These are phyloP conservation scores for Drosophila quasianomalipes DNA, from an alignment of 2,888 invertebrate species.

Conservation along the genomic window DNA sequence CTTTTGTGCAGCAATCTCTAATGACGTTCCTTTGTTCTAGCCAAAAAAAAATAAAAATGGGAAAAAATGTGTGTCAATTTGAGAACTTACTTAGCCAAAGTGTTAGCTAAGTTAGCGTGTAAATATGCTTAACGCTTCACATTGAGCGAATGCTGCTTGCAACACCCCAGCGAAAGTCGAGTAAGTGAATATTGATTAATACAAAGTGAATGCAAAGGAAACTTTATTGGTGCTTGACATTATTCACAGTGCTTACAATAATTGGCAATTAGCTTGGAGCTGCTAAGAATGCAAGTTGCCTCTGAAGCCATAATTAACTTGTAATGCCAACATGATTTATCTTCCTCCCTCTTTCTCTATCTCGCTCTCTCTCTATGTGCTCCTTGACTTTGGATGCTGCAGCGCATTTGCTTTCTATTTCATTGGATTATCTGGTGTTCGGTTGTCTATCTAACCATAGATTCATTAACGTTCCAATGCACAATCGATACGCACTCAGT, in stretches of 20 bases:
- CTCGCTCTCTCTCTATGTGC: neutral
- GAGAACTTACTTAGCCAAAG: conserved; percentile 58
- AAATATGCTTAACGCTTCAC: conserved; percentile 62
- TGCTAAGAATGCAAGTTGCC: neutral
- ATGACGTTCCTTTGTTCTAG: conserved; percentile 66
- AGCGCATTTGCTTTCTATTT: conserved; percentile 14
- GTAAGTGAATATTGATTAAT: conserved; percentile 13
- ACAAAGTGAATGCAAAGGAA: conserved; percentile 36
- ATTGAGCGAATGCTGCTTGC: conserved; percentile 37
- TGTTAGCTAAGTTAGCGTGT: conserved; percentile 60
- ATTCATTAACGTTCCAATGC: conserved; percentile 62
- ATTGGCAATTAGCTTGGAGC: conserved; percentile 27
- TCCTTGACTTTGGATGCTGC: neutral
- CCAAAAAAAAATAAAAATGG: conserved; percentile 5
- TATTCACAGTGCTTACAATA: conserved; percentile 21
- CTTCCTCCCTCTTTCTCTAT: neutral
- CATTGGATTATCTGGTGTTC: conserved; percentile 30
- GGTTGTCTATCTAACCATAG: conserved; percentile 29
- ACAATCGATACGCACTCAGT: conserved; percentile 41
- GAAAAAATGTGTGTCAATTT: conserved; percentile 66
- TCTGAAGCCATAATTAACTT: conserved; percentile 9
- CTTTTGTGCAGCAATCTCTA: conserved; percentile 67
- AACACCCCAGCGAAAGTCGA: conserved; percentile 47
- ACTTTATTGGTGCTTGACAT: conserved; percentile 40
- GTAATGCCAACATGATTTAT: conserved; percentile 6